These are phyloP conservation scores for Drosophila serrata DNA, from an alignment of 1,140 invertebrate genomes.

Conservation along the genomic window DNA sequence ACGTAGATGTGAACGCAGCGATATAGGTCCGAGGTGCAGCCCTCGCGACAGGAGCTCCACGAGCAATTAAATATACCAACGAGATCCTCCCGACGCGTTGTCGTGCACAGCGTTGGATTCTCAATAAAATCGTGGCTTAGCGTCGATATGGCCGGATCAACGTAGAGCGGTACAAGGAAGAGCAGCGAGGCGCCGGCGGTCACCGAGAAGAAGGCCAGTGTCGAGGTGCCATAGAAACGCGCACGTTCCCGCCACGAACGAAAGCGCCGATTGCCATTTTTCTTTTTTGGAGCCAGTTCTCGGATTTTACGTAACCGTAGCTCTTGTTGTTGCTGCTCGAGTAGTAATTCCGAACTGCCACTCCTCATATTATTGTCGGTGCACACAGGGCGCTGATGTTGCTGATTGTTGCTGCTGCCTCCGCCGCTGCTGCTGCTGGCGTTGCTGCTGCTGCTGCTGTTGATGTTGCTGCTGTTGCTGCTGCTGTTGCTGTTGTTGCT, in stretches of 20 bases:
- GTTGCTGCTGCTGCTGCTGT: conserved; percentile 30
- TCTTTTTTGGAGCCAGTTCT: conserved; percentile 88
- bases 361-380: conserved; percentile 90
- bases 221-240: conserved; percentile 92
- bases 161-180: conserved; percentile 95
- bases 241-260: conserved; percentile 91
- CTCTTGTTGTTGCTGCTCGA: conserved; percentile 90
- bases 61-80: conserved; percentile 93
- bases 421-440: conserved; percentile 46
- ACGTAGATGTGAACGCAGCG: conserved; percentile 94
- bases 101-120: conserved; percentile 91
- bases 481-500: conserved; percentile 33
- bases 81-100: conserved; percentile 90
- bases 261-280: conserved; percentile 87
- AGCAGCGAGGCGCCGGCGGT: conserved; percentile 93
- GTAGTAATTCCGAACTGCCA: conserved; percentile 93
- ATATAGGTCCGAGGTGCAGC: conserved; percentile 95
- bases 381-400: conserved; percentile 84
- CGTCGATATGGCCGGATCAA: conserved; percentile 95
- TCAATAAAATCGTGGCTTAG: conserved; percentile 93
- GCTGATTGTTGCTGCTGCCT: conserved; percentile 68
- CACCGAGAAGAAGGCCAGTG: conserved; percentile 91
- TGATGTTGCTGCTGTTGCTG: conserved; percentile 32
- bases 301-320: conserved; percentile 90
- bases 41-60: conserved; percentile 94